Percentiles rank a stretch among this genome's conserved stretches.
Conservation (phyloP, 2,797 vertebrate genomes). For the Pogonophryne albipinna region DNA sequence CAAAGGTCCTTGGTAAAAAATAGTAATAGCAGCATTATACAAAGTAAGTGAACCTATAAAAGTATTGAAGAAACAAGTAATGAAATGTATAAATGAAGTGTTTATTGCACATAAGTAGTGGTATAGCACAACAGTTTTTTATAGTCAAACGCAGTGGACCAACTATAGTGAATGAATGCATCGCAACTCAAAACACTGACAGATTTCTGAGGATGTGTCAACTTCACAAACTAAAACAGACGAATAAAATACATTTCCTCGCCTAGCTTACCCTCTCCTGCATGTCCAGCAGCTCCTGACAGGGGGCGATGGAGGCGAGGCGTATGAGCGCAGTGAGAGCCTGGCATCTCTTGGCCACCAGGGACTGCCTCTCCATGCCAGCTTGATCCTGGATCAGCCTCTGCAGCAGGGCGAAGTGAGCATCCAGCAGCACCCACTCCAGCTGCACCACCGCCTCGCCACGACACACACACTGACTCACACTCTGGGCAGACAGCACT, state of each 20-base stretch:
- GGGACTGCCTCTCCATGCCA: constrained; percentile 46
- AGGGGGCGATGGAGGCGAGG: constrained; percentile 69
- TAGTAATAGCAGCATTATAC: too few relatives aligned
- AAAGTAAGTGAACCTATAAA: too few relatives aligned
- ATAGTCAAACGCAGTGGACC: too few relatives aligned
- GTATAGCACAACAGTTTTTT: too few relatives aligned
- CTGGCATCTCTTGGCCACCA: constrained; percentile 72
- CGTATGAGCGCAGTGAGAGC: constrained; percentile 61
- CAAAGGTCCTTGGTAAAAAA: too few relatives aligned
- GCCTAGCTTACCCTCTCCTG: constrained; percentile 69
- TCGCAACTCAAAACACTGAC: neutral
- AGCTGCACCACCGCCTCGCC: constrained; percentile 77
- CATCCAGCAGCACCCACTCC: constrained; percentile 79
- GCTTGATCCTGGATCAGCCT: constrained; percentile 64
- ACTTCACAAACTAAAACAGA: neutral
- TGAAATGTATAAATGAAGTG: too few relatives aligned
- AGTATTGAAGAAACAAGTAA: too few relatives aligned
- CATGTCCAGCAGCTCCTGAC: constrained; percentile 71
- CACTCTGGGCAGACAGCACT: constrained; percentile 75
- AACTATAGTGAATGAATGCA: neutral
- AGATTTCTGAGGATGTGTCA: neutral
- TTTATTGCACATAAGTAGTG: too few relatives aligned
- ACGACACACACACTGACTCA: constrained; percentile 78
- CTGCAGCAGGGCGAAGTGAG: constrained; percentile 81
- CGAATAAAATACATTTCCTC: neutral